phyloP scores from a whole-genome alignment of 2,797 vertebrate species.

The Acrossocheilus wenchowensis region DNA sequence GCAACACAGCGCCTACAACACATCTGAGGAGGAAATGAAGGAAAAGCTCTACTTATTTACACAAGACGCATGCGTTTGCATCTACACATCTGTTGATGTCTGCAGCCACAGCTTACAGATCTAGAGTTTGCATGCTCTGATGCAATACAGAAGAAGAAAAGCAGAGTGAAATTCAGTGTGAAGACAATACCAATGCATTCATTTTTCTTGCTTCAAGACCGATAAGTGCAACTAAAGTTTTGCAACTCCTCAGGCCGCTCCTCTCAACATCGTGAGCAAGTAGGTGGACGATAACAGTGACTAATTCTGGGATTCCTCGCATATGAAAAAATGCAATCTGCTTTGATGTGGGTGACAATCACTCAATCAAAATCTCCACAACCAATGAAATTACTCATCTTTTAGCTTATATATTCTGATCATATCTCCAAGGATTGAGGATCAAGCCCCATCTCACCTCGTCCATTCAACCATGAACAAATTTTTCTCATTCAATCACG shows the following conservation, averaged over 20 bases:
- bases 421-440: constrained; percentile 31
- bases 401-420: neutral
- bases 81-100: neutral
- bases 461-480: neutral
- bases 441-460: neutral
- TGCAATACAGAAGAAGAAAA: neutral
- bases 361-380: constrained; percentile 59
- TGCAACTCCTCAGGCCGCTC: constrained; percentile 59
- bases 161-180: neutral
- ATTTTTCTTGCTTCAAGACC: constrained; percentile 6
- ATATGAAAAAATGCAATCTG: constrained; percentile 58
- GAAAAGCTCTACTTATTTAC: neutral
- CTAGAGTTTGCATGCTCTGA: neutral
- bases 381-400: constrained; percentile 59
- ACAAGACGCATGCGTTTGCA: neutral
- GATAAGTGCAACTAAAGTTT: constrained; percentile 43
- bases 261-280: constrained; percentile 58
- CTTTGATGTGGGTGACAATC: constrained; percentile 79
- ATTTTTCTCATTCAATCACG: neutral
- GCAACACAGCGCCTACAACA: neutral
- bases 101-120: neutral
- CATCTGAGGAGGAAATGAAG: constrained; percentile 16
- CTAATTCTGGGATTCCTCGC: constrained; percentile 74
- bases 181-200: neutral
- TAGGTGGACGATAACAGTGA: constrained; percentile 63